Base-by-base conservation (phyloP, 1,140 invertebrate genomes). In the Drosophila persimilis region DNA sequence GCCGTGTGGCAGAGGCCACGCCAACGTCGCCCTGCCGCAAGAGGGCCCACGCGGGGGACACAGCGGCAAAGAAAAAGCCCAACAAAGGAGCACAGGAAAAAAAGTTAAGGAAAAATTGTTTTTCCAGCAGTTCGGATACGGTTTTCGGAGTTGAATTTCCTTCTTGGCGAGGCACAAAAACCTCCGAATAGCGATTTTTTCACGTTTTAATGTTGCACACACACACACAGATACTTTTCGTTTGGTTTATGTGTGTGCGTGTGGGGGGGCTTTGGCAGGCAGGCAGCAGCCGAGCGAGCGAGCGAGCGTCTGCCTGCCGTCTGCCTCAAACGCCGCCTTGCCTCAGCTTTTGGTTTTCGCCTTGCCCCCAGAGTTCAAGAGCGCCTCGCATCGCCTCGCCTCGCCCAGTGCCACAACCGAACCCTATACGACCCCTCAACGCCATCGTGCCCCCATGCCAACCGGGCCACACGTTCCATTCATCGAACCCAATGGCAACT, bases 101-200 rank as follows among this genome's bases (percentile, higher is more conserved):
- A 80, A 83, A 79, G 76, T 86, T 88, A 45, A 62, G 74, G 61
- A 69, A 80, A 86, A 86, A 81, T 80, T 73, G 69, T 86, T 81
- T 85, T 86, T 81, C 67, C 75, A 63, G 69, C 78, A 64, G 50
- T 55, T 59, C 24, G 31, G 53, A 26, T 55, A 44, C 35, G 51
- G 53, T 11, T 13, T 39, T 67, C 48, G 65, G 64, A 69, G 66
- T 70, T 70, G 64, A 70, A 74, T 65, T 74, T 66, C 61, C 62
- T 74, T 55, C 62, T 74, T 59, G 58, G 55, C 73, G 61, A 53
- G 62, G 71, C 73, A 75, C 61, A 74, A 75, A 74, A 74, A 75
- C 61, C 61, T 58, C 61, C 71, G 41, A 75, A 74, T 75, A 56
- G 73, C 62, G 62, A 50, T 75, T 75, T 75, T 75, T 75, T 75